phyloP scores from a whole-genome alignment of 1,140 invertebrate genomes.

The Musca vetustissima region DNA sequence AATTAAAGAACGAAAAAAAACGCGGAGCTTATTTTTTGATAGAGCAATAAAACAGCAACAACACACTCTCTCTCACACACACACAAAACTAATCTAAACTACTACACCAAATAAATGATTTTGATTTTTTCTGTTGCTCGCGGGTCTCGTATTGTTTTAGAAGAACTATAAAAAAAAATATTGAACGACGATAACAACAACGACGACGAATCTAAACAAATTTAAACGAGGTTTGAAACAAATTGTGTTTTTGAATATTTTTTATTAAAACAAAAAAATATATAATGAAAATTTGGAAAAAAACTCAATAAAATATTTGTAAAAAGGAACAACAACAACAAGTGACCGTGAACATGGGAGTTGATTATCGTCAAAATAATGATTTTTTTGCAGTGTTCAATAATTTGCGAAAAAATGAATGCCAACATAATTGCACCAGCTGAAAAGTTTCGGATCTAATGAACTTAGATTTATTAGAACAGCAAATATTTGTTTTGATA shows the following conservation, averaged over 20 bases:
- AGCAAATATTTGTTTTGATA: too few species aligned
- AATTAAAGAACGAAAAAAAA: too few species aligned
- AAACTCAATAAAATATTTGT: background rate
- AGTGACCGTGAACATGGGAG: too few species aligned
- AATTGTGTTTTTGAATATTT: background rate
- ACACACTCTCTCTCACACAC: too few species aligned
- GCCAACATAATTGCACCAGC: too few species aligned
- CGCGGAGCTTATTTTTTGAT: slow-evolving; percentile 5
- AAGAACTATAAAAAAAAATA: background rate
- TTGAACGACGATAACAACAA: too few species aligned
- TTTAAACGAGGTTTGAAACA: slow-evolving; percentile 11
- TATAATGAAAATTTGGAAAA: background rate
- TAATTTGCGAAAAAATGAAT: too few species aligned
- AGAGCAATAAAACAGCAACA: background rate
- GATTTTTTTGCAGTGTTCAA: too few species aligned
- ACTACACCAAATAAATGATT: slow-evolving; percentile 2
- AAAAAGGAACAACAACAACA: background rate
- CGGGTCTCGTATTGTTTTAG: slow-evolving; percentile 11
- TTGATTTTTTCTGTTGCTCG: slow-evolving; percentile 19
- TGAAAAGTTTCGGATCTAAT: too few species aligned
- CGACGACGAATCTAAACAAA: too few species aligned
- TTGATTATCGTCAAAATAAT: too few species aligned
- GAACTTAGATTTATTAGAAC: too few species aligned
- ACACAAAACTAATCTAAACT: background rate
- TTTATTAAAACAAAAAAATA: background rate